A percentile compares a stretch with the other conserved stretches of the same genome.
phyloP scores from a whole-genome alignment of 2,113 vertebrate species.

The Rhagologus leucostigma region DNA sequence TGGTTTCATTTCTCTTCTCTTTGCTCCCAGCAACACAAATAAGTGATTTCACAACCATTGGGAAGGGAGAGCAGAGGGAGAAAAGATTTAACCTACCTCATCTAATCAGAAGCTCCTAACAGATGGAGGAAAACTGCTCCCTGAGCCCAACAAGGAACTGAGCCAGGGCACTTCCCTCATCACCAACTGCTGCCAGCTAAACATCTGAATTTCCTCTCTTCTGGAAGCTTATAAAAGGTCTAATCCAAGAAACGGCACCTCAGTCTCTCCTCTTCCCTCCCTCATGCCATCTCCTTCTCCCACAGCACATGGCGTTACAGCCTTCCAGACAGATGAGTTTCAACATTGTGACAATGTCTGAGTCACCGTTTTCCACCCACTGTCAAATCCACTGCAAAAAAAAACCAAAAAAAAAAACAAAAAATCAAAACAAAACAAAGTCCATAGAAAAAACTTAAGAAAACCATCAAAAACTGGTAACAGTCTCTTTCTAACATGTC shows the following conservation, averaged over 20 bases:
- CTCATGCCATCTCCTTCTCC: neutral
- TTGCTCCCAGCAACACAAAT: constrained; percentile 28
- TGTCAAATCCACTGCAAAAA: neutral
- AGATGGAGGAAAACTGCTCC: constrained; percentile 52
- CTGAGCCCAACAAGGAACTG: neutral
- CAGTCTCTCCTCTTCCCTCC: neutral
- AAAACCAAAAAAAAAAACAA: neutral
- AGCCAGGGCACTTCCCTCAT: constrained; percentile 38
- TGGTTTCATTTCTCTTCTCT: constrained; percentile 27
- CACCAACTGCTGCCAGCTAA: constrained; percentile 30
- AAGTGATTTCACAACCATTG: constrained; percentile 24
- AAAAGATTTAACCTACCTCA: constrained; percentile 46
- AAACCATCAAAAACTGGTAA: neutral
- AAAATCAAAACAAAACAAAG: neutral
- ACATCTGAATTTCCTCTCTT: constrained; percentile 45
- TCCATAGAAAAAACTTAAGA: neutral
- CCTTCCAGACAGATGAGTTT: neutral
- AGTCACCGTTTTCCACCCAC: neutral
- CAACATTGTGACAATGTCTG: neutral
- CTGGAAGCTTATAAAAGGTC: constrained; percentile 10
- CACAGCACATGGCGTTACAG: neutral
- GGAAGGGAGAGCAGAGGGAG: neutral
- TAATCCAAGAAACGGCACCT: neutral
- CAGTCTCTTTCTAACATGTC: neutral
- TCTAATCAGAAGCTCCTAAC: constrained; percentile 47